Evolutionary conservation across 2,113 vertebrate species (phyloP).

Genomic region (mouse (Mus musculus)): DNA sequence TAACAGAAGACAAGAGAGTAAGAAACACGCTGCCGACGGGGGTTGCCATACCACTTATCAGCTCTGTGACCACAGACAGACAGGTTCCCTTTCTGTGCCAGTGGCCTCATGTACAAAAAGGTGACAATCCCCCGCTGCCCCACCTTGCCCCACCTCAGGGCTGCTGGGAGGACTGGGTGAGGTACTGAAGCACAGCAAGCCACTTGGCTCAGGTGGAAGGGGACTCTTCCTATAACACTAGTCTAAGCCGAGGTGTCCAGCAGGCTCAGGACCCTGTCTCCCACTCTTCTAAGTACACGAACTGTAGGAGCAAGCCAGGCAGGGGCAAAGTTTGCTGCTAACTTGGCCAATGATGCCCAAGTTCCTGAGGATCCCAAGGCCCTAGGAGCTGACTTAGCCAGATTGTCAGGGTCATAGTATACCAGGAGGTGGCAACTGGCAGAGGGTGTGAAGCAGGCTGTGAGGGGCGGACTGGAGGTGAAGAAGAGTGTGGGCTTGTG

Average conservation of each 20-base stretch:
- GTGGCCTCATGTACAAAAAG: neutral
- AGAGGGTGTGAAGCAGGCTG: fast-evolving
- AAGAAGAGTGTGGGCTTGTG: neutral
- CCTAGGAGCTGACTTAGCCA: neutral
- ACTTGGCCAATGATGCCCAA: neutral
- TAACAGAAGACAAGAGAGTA: neutral
- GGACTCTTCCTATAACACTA: neutral
- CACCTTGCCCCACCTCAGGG: neutral
- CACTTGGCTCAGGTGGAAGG: neutral
- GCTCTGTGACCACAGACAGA: fast-evolving
- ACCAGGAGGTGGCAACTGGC: neutral
- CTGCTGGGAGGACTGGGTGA: neutral
- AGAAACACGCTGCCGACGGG: fast-evolving
- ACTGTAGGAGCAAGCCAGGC: fast-evolving
- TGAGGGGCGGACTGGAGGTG: neutral
- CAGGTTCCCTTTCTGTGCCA: neutral
- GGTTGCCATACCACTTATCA: neutral
- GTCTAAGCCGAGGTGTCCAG: fast-evolving
- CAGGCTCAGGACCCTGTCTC: fast-evolving
- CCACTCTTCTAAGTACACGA: neutral
- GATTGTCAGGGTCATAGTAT: neutral
- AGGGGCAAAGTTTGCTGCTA: neutral
- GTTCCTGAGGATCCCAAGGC: neutral
- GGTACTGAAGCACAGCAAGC: fast-evolving
- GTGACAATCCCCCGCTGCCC: neutral